phyloP scores from a whole-genome alignment of 2,797 vertebrate species.

The Gorsachius magnificus region DNA sequence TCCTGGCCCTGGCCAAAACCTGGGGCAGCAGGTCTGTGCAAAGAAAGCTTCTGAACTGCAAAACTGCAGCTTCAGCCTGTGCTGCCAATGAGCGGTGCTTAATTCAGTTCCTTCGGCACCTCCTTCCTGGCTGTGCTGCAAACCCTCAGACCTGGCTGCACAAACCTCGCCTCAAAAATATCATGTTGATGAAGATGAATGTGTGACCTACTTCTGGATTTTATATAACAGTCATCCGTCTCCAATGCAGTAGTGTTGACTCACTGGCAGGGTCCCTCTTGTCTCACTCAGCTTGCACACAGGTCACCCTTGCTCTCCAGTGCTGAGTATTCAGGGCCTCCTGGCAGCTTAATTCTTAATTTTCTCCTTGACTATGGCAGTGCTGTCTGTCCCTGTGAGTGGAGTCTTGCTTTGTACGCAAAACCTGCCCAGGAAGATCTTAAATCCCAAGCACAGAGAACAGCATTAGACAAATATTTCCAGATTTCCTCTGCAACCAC shows the following conservation, averaged over 20 bases:
- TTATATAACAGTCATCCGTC: background rate
- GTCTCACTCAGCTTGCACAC: background rate
- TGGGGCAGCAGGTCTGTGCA: background rate
- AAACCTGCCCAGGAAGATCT: background rate
- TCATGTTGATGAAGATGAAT: background rate
- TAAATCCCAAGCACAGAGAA: background rate
- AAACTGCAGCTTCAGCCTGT: background rate
- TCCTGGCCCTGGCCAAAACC: background rate
- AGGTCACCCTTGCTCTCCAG: background rate
- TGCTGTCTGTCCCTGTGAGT: background rate
- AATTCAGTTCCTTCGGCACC: background rate
- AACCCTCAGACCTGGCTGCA: background rate
- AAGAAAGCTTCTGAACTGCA: background rate
- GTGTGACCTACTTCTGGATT: background rate
- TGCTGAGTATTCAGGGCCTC: background rate
- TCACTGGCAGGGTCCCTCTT: background rate
- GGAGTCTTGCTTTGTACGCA: background rate
- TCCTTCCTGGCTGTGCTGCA: background rate
- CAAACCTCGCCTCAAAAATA: background rate
- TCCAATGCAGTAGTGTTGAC: background rate
- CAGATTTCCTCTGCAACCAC: background rate
- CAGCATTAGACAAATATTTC: background rate
- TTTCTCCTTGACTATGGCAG: background rate
- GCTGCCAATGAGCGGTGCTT: background rate
- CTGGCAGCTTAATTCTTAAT: background rate